A percentile compares a stretch with the other conserved stretches of the same genome.
Conservation (phyloP, 1,140 invertebrate species). For the Chlorops oryzae region DNA sequence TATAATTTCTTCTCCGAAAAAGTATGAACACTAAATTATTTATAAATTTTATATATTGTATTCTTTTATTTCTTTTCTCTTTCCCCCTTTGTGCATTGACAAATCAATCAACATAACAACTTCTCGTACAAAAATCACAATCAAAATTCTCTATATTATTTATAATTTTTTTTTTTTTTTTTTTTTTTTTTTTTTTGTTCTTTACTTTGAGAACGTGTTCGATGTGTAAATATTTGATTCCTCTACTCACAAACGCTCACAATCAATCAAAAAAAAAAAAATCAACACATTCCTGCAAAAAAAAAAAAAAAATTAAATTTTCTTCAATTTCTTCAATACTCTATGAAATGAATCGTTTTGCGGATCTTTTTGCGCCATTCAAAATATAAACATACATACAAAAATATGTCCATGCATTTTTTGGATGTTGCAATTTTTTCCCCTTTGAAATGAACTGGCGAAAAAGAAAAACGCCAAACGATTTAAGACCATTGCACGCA, state of each 20-base stretch:
- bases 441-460: too few species aligned
- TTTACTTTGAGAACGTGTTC: too few species aligned
- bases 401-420: slow-evolving; percentile 18
- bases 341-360: slow-evolving; percentile 2
- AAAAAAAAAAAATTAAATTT: not conserved
- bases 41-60: slow-evolving; percentile 48
- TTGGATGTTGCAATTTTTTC: slow-evolving; percentile 39
- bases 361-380: not conserved
- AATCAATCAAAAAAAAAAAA: too few species aligned
- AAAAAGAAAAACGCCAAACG: slow-evolving; percentile 48
- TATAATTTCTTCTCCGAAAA: too few species aligned
- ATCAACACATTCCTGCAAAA: not conserved
- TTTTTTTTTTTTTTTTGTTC: too few species aligned
- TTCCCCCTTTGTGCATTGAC: slow-evolving; percentile 23
- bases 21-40: slow-evolving; percentile 36
- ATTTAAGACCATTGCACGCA: slow-evolving; percentile 48
- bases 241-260: too few species aligned
- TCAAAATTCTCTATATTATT: too few species aligned
- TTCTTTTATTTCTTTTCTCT: slow-evolving; percentile 48
- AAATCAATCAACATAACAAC: not conserved
- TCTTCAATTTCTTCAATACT: slow-evolving; percentile 1
- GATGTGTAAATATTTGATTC: too few species aligned
- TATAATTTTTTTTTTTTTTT: too few species aligned
- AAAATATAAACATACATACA: slow-evolving; percentile 14
- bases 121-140: too few species aligned